phyloP scores from a whole-genome alignment of 1,140 invertebrate species.

The Drosophila aff. region DNA sequence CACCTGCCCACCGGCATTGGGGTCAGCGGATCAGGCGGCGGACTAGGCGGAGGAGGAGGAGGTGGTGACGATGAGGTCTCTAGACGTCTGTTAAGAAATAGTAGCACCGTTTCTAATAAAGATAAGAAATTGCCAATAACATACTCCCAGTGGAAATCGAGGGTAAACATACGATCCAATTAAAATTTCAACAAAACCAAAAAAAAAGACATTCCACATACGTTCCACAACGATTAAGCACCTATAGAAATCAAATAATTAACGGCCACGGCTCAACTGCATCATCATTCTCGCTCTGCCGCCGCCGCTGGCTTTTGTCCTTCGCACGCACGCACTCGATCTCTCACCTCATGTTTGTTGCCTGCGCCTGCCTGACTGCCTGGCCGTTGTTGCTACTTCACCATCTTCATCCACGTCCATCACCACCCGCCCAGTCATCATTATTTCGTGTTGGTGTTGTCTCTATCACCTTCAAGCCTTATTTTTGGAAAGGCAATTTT shows the following conservation, averaged over 20 bases:
- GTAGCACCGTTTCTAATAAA: constrained; percentile 83
- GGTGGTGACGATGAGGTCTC: constrained; percentile 83
- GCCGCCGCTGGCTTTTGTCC: constrained; percentile 13
- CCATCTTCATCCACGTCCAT: background rate
- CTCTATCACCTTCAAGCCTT: constrained; percentile 1
- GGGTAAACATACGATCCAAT: constrained; percentile 74
- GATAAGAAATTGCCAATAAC: constrained; percentile 85
- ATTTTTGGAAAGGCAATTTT: background rate
- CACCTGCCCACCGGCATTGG: constrained; percentile 68
- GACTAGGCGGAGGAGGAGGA: background rate
- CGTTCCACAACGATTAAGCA: constrained; percentile 32
- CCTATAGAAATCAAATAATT: background rate
- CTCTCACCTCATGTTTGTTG: constrained; percentile 31
- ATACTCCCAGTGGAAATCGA: constrained; percentile 85
- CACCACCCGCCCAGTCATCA: background rate
- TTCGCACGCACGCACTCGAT: constrained; percentile 22
- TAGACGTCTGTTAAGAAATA: constrained; percentile 84
- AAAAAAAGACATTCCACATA: constrained; percentile 20
- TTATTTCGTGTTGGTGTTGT: background rate
- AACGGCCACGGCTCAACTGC: constrained; percentile 26
- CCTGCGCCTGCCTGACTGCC: constrained; percentile 1
- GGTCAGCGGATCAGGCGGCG: constrained; percentile 3
- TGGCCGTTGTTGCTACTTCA: constrained; percentile 17
- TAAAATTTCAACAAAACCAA: constrained; percentile 19
- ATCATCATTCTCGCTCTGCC: constrained; percentile 27